Percentiles rank a stretch among this genome's conserved stretches.
Evolutionary conservation across 2,113 vertebrate species (phyloP).

Genomic region (Tautogolabrus adspersus): DNA sequence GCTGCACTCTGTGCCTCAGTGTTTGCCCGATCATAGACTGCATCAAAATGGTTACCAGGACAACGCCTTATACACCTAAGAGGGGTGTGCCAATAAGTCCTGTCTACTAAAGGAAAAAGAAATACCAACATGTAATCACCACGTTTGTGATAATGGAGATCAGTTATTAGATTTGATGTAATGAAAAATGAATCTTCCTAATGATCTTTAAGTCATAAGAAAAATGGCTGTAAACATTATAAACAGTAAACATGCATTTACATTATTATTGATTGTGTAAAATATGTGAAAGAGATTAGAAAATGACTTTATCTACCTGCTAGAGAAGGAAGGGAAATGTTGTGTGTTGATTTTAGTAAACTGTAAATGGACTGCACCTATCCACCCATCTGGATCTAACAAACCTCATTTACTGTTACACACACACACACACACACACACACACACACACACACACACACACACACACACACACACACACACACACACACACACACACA

Average conservation of each 20-base stretch:
- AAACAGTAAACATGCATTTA: not conserved
- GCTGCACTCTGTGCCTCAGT: conserved; percentile 93
- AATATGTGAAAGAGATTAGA: not conserved
- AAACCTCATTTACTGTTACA: no score
- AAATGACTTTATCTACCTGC: not conserved
- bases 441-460: no score
- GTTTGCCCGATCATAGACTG: conserved; percentile 96
- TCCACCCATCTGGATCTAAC: no score
- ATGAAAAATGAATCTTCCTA: not conserved
- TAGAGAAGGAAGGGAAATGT: not conserved
- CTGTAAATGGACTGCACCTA: no score
- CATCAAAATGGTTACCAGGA: conserved; percentile 94
- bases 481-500: no score
- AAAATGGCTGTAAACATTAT: not conserved
- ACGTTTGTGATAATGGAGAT: not conserved
- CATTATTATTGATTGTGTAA: not conserved
- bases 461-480: no score
- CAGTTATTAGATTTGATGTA: not conserved
- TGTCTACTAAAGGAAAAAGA: conserved; percentile 76
- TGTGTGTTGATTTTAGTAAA: not conserved
- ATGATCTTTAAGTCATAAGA: not conserved
- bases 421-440: no score
- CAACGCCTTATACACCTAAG: conserved; percentile 87
- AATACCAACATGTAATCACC: not conserved
- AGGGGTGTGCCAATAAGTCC: conserved; percentile 89